Base-by-base conservation (phyloP, 2,797 vertebrate species). In the Siniperca obscura region DNA sequence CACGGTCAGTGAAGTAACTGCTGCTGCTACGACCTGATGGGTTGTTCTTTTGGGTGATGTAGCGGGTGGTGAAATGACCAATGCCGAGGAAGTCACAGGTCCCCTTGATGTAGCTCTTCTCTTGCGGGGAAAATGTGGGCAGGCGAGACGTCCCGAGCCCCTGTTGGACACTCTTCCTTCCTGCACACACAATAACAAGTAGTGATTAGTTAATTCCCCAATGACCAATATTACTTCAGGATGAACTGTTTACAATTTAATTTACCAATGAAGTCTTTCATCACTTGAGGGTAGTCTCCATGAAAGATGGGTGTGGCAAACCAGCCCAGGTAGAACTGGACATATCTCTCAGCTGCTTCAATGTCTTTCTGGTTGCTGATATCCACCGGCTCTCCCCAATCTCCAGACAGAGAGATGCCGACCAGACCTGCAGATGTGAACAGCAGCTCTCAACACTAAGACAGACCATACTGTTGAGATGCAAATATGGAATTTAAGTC, bases 261-360 rank as follows among this genome's bases (percentile, higher is more conserved):
- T 95, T 95, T 92, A 96, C 97, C 97, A 55, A 99, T 91, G 0
- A 94, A 96, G 86, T 98, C 97, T 92, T 99, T 99, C 98, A 98
- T 98, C 53, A 96, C 96, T 93, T 98, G 97, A 46, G 98, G 98
- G 78, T 99, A 99, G 93, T 99, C 98, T 76, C 98, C 98, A n/a
- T 97, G 96, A 75, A 96, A 98, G 81, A 99, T 93, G 0, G 98
- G 97, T 36, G 97, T 98, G 77, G 97, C 98, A 90, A 99, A 99
- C 98, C 98, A 99, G 81, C 98, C 98, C 76, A 98, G 80, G 81
- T 96, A 96, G 94, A 99, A 99, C 79, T 99, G 97, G 27, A 98
- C 95, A 17, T 97, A 98, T 94, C 98, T 94, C 89, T 99, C 97
- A 0, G 97, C 97, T 65, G 97, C 97, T 21, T 98, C 97, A 4